A percentile compares a stretch with the other conserved stretches of the same genome.
Evolutionary conservation across 2,113 vertebrate species (phyloP).

Genomic region (Gymnobelideus leadbeateri): DNA sequence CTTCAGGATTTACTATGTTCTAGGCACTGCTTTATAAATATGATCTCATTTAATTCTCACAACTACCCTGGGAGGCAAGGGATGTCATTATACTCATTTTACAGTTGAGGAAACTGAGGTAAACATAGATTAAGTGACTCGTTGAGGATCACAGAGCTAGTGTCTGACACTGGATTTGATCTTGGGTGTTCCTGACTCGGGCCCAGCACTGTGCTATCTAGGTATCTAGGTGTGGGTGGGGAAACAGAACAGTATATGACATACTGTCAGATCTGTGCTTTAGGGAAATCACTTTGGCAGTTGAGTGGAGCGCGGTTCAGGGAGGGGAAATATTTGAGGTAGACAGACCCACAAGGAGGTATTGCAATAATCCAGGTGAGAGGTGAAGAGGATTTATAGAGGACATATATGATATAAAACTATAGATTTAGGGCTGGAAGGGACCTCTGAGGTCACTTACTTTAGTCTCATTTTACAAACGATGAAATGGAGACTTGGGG

Average conservation of each 20-base stretch:
- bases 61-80: background rate
- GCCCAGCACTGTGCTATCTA: background rate
- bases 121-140: background rate
- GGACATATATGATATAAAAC: background rate
- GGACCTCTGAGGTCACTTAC: background rate
- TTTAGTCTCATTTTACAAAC: background rate
- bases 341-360: background rate
- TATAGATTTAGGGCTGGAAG: background rate
- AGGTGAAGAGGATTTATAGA: background rate
- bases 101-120: background rate
- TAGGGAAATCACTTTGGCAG: background rate
- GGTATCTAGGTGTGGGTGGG: background rate
- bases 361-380: background rate
- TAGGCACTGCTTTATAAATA: background rate
- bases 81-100: background rate
- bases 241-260: background rate
- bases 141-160: background rate
- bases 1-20: background rate
- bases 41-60: background rate
- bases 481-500: background rate
- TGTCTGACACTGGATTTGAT: background rate
- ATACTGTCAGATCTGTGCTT: background rate
- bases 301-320: background rate
- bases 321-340: background rate
- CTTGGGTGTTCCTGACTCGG: background rate